A percentile compares a stretch with the other conserved stretches of the same genome.
phyloP scores from a whole-genome alignment of 2,888 invertebrate genomes.

The Coelopa pilipes region DNA sequence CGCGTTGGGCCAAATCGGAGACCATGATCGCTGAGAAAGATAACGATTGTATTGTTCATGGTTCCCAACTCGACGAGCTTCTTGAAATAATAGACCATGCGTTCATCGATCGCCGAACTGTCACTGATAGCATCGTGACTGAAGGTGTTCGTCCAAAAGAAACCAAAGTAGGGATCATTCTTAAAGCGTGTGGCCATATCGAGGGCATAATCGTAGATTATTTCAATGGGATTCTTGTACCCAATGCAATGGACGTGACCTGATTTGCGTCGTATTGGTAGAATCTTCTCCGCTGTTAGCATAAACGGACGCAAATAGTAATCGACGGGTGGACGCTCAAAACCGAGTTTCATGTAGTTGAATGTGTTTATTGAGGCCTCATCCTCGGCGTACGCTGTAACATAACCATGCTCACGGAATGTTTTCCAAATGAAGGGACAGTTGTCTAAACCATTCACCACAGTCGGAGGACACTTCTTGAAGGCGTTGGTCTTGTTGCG shows the following conservation, averaged over 20 bases:
- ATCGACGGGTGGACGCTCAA: slow-evolving; percentile 79
- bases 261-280: slow-evolving; percentile 68
- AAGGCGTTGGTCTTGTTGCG: slow-evolving; percentile 69
- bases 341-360: slow-evolving; percentile 79
- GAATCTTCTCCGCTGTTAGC: slow-evolving; percentile 73
- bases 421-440: slow-evolving; percentile 83
- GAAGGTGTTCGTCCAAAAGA: slow-evolving; percentile 83
- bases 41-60: slow-evolving; percentile 74
- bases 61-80: slow-evolving; percentile 72
- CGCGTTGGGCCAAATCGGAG: slow-evolving; percentile 80
- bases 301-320: slow-evolving; percentile 83
- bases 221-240: slow-evolving; percentile 74
- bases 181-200: slow-evolving; percentile 75
- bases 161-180: slow-evolving; percentile 75
- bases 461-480: slow-evolving; percentile 68
- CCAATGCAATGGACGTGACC: slow-evolving; percentile 73
- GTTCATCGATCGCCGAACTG: slow-evolving; percentile 75
- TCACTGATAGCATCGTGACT: slow-evolving; percentile 78
- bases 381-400: slow-evolving; percentile 85
- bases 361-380: slow-evolving; percentile 76
- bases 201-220: slow-evolving; percentile 75
- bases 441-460: slow-evolving; percentile 72
- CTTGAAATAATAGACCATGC: slow-evolving; percentile 72
- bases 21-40: slow-evolving; percentile 84
- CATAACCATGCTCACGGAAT: slow-evolving; percentile 77